Percentiles rank a stretch among this genome's conserved stretches.
Evolutionary conservation across 1,140 invertebrate genomes (phyloP).

Genomic region (Drosophila mayri): DNA sequence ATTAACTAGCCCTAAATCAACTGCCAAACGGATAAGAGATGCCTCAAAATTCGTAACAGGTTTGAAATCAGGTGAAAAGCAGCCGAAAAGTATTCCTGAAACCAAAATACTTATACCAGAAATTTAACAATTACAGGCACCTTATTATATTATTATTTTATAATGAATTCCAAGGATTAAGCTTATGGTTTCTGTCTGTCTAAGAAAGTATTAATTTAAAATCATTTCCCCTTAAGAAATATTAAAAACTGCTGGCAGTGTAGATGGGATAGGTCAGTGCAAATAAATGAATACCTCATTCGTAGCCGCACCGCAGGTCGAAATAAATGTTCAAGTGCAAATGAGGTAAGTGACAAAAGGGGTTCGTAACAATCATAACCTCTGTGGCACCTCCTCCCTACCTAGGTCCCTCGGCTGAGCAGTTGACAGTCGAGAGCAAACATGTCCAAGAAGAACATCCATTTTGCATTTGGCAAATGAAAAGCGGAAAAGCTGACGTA

Average conservation of each 20-base stretch:
- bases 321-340: conserved; percentile 68
- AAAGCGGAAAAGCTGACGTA: conserved; percentile 60
- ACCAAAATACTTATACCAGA: too few relatives aligned
- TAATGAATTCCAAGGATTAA: too few relatives aligned
- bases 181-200: background rate
- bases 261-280: conserved; percentile 47
- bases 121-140: background rate
- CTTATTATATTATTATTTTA: background rate
- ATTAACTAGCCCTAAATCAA: conserved; percentile 11
- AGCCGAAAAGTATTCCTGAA: background rate
- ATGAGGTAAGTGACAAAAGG: conserved; percentile 64
- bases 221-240: too few relatives aligned
- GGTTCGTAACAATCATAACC: conserved; percentile 33
- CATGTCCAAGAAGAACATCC: conserved; percentile 48
- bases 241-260: conserved; percentile 1
- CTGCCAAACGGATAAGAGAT: background rate
- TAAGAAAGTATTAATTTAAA: background rate
- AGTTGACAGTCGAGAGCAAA: conserved; percentile 39
- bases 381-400: background rate
- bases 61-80: background rate
- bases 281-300: conserved; percentile 53
- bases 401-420: conserved; percentile 8
- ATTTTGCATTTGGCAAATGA: conserved; percentile 73
- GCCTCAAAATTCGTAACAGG: background rate
- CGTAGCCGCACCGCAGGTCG: conserved; percentile 30